Evolutionary conservation across 2,888 invertebrate species (phyloP).

Genomic region (Apeira syringaria): DNA sequence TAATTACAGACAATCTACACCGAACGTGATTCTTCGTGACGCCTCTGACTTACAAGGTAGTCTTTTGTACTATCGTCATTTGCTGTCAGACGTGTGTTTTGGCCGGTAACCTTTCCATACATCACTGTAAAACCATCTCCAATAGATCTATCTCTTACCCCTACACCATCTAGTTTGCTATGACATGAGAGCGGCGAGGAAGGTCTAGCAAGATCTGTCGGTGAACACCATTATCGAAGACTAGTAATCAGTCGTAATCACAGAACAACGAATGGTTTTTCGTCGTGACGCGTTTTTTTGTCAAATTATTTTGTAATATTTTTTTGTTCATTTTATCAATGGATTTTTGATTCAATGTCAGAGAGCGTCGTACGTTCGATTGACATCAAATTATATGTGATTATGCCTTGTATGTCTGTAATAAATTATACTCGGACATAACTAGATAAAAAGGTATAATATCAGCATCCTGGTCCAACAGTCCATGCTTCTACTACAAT

Average conservation of each 20-base stretch:
- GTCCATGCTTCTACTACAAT: conserved; percentile 24
- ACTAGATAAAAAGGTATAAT: conserved; percentile 38
- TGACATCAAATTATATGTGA: conserved; percentile 71
- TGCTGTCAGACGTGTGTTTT: conserved; percentile 65
- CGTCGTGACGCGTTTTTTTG: conserved; percentile 65
- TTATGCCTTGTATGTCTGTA: conserved; percentile 44
- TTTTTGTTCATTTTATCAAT: conserved; percentile 49
- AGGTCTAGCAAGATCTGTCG: conserved; percentile 45
- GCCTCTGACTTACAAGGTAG: conserved; percentile 77
- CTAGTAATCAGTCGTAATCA: conserved; percentile 76
- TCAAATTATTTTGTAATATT: conserved; percentile 60
- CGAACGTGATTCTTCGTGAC: conserved; percentile 65
- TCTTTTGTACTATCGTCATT: conserved; percentile 74
- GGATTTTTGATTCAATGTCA: conserved; percentile 71
- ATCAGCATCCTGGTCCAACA: conserved; percentile 46
- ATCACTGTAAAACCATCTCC: conserved; percentile 40
- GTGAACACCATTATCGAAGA: conserved; percentile 64
- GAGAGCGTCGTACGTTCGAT: conserved; percentile 69
- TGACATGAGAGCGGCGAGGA: conserved; percentile 37
- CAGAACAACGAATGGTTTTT: conserved; percentile 65
- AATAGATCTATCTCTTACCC: conserved; percentile 32
- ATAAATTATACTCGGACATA: conserved; percentile 43
- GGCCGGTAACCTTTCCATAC: conserved; percentile 61
- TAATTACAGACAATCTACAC: conserved; percentile 74
- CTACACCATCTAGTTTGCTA: conserved; percentile 22